A percentile compares a stretch with the other conserved stretches of the same genome.
Evolutionary conservation across 2,797 vertebrate species (phyloP).

Genomic region (Pangasius sanitwongsei): DNA sequence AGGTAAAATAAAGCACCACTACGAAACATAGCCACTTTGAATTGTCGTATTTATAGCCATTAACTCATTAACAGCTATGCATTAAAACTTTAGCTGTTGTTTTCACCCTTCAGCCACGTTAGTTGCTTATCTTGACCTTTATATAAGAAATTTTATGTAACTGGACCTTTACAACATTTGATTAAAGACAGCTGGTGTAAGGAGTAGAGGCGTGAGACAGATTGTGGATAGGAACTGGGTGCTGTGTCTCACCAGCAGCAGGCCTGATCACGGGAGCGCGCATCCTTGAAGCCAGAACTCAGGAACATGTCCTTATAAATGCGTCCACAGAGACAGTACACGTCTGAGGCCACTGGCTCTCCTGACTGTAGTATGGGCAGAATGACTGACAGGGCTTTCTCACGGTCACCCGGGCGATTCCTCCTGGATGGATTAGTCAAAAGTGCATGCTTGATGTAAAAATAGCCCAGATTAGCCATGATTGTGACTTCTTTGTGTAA

Average conservation of each 20-base stretch:
- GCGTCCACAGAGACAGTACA: constrained; percentile 89
- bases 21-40: not conserved
- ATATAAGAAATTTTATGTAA: not conserved
- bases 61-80: not conserved
- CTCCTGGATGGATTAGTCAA: constrained; percentile 72
- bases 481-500: not conserved
- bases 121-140: not conserved
- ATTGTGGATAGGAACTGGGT: not conserved
- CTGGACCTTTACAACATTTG: not conserved
- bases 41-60: not conserved
- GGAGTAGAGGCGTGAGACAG: not conserved
- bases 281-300: constrained; percentile 79
- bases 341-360: constrained; percentile 79
- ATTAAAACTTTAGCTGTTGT: not conserved
- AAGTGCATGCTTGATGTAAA: not conserved
- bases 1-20: too few relatives aligned
- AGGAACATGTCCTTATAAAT: constrained; percentile 94
- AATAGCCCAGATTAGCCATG: not conserved
- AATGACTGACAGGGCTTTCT: constrained; percentile 81
- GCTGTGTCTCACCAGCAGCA: constrained; percentile 78
- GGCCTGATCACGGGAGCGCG: constrained; percentile 77
- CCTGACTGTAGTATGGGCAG: constrained; percentile 77
- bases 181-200: not conserved
- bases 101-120: not conserved
- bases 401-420: constrained; percentile 82